A percentile compares a stretch with the other conserved stretches of the same genome.
phyloP scores from a whole-genome alignment of 2,797 vertebrate species.

The Gobionotothen gibberifrons region DNA sequence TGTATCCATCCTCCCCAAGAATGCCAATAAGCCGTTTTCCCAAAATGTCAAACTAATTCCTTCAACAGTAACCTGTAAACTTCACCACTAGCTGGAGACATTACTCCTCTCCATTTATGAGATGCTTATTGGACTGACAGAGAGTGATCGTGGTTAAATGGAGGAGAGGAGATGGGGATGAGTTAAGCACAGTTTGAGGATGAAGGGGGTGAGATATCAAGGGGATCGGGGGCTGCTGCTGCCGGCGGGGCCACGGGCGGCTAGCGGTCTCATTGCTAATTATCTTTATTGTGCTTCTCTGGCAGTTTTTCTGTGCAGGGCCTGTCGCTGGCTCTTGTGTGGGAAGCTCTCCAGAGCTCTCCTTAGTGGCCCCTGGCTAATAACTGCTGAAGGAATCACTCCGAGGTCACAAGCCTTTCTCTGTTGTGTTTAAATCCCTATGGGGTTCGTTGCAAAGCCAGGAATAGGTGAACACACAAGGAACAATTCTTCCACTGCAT shows the following conservation, averaged over 20 bases:
- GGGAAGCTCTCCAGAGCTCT: constrained; percentile 67
- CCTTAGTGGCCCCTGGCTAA: constrained; percentile 71
- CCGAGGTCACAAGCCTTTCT: constrained; percentile 65
- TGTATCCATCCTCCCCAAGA: neutral
- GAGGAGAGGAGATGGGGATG: constrained; percentile 39
- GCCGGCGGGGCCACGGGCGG: constrained; percentile 61
- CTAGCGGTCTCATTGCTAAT: constrained; percentile 81
- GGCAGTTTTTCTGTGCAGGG: constrained; percentile 76
- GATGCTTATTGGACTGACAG: constrained; percentile 37
- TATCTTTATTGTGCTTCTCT: constrained; percentile 84
- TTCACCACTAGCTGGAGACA: constrained; percentile 16
- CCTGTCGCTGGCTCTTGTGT: constrained; percentile 75
- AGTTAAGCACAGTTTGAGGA: constrained; percentile 58
- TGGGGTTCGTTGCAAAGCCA: constrained; percentile 28
- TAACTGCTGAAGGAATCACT: constrained; percentile 71
- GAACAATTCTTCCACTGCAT: constrained; percentile 11
- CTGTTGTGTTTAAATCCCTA: constrained; percentile 57
- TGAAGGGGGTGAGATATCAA: constrained; percentile 62
- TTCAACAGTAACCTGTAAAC: constrained; percentile 4
- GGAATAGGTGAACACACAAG: constrained; percentile 35
- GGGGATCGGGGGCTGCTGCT: constrained; percentile 50
- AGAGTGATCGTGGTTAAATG: constrained; percentile 39
- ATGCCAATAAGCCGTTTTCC: neutral
- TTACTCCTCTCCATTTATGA: neutral
- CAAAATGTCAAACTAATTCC: neutral